phyloP scores from a whole-genome alignment of 2,797 vertebrate species.

The Pipistrellus pipistrellus region DNA sequence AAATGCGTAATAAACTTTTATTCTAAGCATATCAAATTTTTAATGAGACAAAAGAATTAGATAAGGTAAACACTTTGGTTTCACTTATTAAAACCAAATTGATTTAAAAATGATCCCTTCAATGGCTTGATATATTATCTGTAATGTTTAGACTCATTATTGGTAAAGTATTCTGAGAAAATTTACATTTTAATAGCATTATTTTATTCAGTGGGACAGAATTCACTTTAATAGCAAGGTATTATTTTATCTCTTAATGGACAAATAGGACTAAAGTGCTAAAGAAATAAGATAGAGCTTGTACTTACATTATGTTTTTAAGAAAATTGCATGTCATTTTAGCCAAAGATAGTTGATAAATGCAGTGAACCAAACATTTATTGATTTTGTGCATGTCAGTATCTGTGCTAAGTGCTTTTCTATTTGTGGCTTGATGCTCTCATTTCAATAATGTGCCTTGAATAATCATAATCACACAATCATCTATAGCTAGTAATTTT shows the following conservation, averaged over 20 bases:
- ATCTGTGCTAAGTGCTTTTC: background rate
- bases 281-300: background rate
- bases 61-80: background rate
- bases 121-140: background rate
- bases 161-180: background rate
- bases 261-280: background rate
- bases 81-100: constrained; percentile 10
- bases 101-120: constrained; percentile 1
- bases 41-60: background rate
- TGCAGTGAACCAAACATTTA: background rate
- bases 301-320: background rate
- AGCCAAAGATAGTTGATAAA: constrained; percentile 17
- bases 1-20: background rate
- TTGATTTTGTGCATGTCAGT: background rate
- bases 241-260: constrained; percentile 21
- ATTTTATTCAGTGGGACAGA: background rate
- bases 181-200: constrained; percentile 6
- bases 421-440: background rate
- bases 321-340: constrained; percentile 9
- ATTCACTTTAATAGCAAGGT: background rate
- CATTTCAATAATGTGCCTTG: background rate
- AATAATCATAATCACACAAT: background rate
- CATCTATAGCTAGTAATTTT: background rate
- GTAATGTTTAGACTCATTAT: constrained; percentile 3
- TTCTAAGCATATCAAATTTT: background rate